These are phyloP conservation scores for Colistium nudipinnis DNA, from an alignment of 2,113 vertebrate genomes.

Conservation along the genomic window DNA sequence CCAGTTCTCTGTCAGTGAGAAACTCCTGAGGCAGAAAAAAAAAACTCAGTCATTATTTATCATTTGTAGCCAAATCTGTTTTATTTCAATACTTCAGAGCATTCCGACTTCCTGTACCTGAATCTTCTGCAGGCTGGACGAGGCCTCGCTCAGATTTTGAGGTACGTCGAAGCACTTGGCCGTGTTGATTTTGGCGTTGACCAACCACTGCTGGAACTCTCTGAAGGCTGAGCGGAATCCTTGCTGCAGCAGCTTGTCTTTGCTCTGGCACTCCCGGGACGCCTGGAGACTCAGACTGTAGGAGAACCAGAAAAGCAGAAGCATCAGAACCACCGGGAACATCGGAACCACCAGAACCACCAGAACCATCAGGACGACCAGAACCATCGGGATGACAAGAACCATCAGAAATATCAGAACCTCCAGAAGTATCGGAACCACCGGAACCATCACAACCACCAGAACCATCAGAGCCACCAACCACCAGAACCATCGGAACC, in stretches of 20 bases:
- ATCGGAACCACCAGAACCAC: too few species aligned
- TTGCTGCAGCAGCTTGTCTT: conserved; percentile 92
- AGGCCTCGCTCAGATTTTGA: conserved; percentile 88
- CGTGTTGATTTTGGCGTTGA: conserved; percentile 91
- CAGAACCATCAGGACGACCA: too few species aligned
- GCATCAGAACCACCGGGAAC: too few species aligned
- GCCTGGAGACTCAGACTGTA: conserved; percentile 92
- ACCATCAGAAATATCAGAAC: too few species aligned
- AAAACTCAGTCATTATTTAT: neutral
- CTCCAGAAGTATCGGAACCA: too few species aligned
- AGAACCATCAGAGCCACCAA: too few species aligned
- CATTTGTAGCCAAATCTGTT: neutral
- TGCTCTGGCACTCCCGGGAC: conserved; percentile 91
- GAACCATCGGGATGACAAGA: too few species aligned
- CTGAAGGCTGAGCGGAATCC: conserved; percentile 87
- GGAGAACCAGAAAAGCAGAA: neutral
- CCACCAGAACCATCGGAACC: too few species aligned
- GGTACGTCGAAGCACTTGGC: conserved; percentile 95
- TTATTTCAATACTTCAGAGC: neutral
- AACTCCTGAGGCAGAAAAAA: conserved; percentile 86
- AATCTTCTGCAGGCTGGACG: conserved; percentile 89
- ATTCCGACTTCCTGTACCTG: conserved; percentile 83
- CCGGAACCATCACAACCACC: too few species aligned
- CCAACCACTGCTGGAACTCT: conserved; percentile 96
- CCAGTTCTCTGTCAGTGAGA: conserved; percentile 88